A percentile compares a stretch with the other conserved stretches of the same genome.
These are phyloP conservation scores for Plebejus melissa DNA, from an alignment of 2,888 invertebrate species.

Conservation along the genomic window DNA sequence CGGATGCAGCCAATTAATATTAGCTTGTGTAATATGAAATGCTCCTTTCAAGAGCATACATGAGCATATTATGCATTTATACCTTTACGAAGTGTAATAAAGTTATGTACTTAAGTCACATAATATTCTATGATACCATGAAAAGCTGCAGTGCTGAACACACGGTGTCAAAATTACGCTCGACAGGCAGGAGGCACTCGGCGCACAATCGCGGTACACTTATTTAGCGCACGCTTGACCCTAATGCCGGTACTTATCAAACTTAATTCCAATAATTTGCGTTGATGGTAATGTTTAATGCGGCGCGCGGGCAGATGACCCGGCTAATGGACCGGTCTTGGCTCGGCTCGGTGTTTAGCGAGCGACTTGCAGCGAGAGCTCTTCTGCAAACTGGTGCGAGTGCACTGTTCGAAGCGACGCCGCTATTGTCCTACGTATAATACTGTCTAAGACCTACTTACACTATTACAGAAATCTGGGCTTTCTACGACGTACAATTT, in stretches of 20 bases:
- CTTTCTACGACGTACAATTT: conserved; percentile 11
- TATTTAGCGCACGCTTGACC: conserved; percentile 15
- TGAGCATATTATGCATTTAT: background rate
- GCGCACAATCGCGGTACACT: conserved; percentile 10
- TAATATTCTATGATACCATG: background rate
- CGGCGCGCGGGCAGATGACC: conserved; percentile 49
- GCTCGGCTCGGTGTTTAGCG: conserved; percentile 43
- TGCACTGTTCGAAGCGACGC: conserved; percentile 39
- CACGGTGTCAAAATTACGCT: background rate
- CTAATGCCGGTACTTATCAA: conserved; percentile 8
- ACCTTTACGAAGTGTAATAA: too few relatives aligned
- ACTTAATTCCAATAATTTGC: conserved; percentile 21
- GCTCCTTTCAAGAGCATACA: background rate
- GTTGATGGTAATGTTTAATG: conserved; percentile 25
- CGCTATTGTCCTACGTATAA: conserved; percentile 35
- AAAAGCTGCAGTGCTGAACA: background rate
- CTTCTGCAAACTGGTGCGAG: conserved; percentile 65
- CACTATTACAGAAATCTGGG: conserved; percentile 22
- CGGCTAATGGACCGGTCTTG: conserved; percentile 51
- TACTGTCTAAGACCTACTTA: conserved; percentile 27
- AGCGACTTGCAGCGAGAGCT: conserved; percentile 57
- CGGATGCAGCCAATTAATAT: conserved; percentile 9
- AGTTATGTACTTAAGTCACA: too few relatives aligned
- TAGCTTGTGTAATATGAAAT: background rate
- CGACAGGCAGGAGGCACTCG: background rate